Evolutionary conservation across 2,797 vertebrate genomes (phyloP), one percentile per base, ranked within the genome.

Genomic region (Sandelia bainsii): DNA sequence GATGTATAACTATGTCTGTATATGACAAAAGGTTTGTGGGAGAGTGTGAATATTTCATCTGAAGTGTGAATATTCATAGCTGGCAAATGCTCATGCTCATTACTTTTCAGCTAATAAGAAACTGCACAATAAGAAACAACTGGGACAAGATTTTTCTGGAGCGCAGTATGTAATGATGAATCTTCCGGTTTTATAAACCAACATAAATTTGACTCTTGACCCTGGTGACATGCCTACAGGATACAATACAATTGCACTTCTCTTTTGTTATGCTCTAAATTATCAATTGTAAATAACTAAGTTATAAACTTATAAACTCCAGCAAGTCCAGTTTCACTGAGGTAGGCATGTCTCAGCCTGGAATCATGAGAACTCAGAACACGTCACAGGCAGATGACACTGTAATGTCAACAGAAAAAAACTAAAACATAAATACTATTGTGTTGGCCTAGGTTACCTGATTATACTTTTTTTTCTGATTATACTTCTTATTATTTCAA

Each of bases 21-120:
- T 40, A 82, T 72, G 77, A 83, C 65, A 79, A 79, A 57, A 78
- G 58, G 70, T 45, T 56, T 75, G 86, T 89, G 62, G 86, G 82
- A 84, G 81, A 83, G 87, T 81, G 84, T 80, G 84, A 89, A 84
- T 69, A 52, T 77, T 79, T 82, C 39, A 39, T 69, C 48, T 20
- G 37, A 82, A 68, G 82, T 79, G 78, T 84, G 78, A 91, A 86
- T 52, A 80, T 62, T 79, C 72, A 70, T 69, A 57, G 72, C 72
- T 80, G 49, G 74, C n/a, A 73, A 80, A 56, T 69, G 53, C 44
- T 73, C 27, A 17, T 37, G 32, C 51, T 69, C 69, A 72, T 72
- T 67, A 46, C 16, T 53, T 72, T 67, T 44, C 17, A 27, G 5
- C 27, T 57, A 67, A 71, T 77, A 68, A 48, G 46, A 77, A 78